Percentiles rank a stretch among this genome's conserved stretches.
Evolutionary conservation across 2,797 vertebrate species (phyloP).

Genomic region (Pseudocheirus occidentalis): DNA sequence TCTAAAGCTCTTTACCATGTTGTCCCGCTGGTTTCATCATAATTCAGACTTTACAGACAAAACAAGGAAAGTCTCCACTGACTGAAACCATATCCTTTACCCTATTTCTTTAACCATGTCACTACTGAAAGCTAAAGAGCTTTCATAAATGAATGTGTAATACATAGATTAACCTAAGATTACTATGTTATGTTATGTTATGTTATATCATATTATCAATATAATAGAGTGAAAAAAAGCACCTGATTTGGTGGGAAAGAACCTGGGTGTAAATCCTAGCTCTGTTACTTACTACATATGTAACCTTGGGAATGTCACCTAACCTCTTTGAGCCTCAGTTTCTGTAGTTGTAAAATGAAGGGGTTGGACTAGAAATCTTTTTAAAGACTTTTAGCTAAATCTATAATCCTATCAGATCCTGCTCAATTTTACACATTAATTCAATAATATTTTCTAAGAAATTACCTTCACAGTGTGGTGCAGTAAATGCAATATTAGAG

Average conservation of each 20-base stretch:
- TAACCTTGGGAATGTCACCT: background rate
- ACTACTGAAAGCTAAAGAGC: background rate
- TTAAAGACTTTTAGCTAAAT: background rate
- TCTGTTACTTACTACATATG: background rate
- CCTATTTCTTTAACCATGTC: background rate
- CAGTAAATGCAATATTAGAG: background rate
- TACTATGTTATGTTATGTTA: no score
- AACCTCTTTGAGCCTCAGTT: background rate
- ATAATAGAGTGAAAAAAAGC: no score
- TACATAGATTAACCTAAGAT: background rate
- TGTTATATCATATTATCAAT: background rate
- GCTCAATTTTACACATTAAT: background rate
- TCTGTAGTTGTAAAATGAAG: background rate
- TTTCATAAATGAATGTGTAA: background rate
- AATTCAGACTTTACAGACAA: background rate
- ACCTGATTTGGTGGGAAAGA: background rate
- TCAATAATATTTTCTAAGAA: background rate
- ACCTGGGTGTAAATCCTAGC: background rate
- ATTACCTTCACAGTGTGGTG: background rate
- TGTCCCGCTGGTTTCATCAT: background rate
- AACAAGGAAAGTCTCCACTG: background rate
- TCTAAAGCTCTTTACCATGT: background rate
- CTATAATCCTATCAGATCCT: background rate
- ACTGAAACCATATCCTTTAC: background rate
- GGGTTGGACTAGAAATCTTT: background rate